phyloP scores from a whole-genome alignment of 2,888 invertebrate species.

The Syrphus vitripennis region DNA sequence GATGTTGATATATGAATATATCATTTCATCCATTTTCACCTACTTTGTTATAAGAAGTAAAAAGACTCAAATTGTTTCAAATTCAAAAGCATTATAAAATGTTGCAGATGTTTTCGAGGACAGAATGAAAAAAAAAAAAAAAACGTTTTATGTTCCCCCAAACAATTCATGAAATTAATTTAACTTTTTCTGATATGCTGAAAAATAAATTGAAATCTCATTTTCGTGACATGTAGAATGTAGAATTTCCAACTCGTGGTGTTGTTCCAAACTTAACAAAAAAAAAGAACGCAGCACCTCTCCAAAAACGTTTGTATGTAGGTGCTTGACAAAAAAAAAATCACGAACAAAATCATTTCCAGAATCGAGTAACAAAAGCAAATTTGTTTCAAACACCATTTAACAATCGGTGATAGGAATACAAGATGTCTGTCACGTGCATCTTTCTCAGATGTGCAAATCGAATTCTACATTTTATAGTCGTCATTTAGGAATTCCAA shows the following conservation, averaged over 20 bases:
- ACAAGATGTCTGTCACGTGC: constrained; percentile 65
- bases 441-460: constrained; percentile 56
- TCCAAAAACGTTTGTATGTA: no score
- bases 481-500: constrained; percentile 37
- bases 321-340: not conserved
- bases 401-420: constrained; percentile 53
- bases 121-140: not conserved
- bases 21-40: constrained; percentile 1
- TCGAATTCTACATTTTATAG: constrained; percentile 57
- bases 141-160: not conserved
- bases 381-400: constrained; percentile 67
- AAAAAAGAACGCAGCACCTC: not conserved
- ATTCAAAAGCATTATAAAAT: not conserved
- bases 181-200: not conserved
- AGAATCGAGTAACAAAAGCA: constrained; percentile 37
- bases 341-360: constrained; percentile 35
- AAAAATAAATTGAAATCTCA: constrained; percentile 2
- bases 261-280: not conserved
- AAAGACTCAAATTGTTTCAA: not conserved
- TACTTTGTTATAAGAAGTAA: not conserved
- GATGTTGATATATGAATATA: not conserved
- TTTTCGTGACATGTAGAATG: constrained; percentile 2
- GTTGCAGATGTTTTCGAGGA: not conserved
- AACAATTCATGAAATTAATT: not conserved
- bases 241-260: not conserved